Evolutionary conservation across 2,113 vertebrate species (phyloP).

Genomic region (Charina bottae): DNA sequence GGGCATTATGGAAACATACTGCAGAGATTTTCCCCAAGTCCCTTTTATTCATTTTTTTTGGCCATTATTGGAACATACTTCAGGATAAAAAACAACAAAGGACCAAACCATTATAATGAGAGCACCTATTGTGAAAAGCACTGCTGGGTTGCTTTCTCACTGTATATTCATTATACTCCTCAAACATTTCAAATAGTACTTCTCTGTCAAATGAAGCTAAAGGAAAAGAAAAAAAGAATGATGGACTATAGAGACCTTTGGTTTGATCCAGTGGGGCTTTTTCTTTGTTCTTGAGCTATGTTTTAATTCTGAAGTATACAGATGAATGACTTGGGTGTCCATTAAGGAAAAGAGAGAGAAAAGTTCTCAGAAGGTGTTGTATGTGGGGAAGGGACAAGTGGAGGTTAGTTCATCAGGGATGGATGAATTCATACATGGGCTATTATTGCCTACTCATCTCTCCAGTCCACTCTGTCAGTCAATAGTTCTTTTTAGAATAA

Average conservation of each 20-base stretch:
- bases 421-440: background rate
- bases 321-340: background rate
- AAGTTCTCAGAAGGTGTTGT: background rate
- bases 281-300: background rate
- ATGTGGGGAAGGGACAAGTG: background rate
- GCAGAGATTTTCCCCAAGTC: background rate
- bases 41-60: background rate
- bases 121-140: background rate
- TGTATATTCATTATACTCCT: background rate
- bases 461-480: background rate
- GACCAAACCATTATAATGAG: background rate
- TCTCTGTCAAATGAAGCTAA: background rate
- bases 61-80: background rate
- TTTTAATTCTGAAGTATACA: background rate
- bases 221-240: background rate
- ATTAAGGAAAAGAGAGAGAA: background rate
- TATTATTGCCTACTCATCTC: background rate
- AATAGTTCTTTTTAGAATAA: background rate
- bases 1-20: too few species aligned
- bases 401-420: background rate
- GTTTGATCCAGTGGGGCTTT: background rate
- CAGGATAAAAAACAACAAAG: background rate
- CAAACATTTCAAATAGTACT: background rate
- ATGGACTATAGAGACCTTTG: background rate
- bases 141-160: background rate